These are phyloP conservation scores for Lasioglossum marginatum DNA, from an alignment of 2,888 invertebrate genomes.

Conservation along the genomic window DNA sequence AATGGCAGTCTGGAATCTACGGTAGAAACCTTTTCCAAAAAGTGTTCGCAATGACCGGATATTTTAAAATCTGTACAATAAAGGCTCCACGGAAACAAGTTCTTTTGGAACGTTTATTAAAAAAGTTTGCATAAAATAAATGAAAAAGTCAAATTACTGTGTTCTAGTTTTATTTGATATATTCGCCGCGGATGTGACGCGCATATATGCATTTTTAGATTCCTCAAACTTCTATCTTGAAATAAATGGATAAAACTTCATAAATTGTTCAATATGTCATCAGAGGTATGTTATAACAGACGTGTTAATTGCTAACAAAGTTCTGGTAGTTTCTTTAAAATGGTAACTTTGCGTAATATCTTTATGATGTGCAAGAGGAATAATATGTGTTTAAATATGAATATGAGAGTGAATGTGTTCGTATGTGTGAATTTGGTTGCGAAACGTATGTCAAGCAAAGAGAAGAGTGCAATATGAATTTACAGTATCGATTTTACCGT, in stretches of 20 bases:
- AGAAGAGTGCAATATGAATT: background rate
- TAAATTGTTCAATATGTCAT: background rate
- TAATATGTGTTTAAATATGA: background rate
- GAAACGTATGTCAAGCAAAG: background rate
- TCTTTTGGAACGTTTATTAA: background rate
- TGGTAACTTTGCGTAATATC: background rate
- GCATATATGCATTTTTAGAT: slow-evolving; percentile 6
- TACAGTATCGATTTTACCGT: background rate
- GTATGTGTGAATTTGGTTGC: background rate
- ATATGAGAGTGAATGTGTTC: background rate
- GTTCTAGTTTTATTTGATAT: background rate
- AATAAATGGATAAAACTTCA: background rate
- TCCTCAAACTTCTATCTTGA: background rate
- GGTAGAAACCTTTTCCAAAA: background rate
- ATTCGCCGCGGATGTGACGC: background rate
- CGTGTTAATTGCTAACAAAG: background rate
- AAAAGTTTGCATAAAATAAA: slow-evolving; percentile 1
- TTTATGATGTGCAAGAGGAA: background rate
- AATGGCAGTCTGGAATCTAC: background rate
- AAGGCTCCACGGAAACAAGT: background rate
- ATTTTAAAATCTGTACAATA: background rate
- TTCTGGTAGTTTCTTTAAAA: background rate
- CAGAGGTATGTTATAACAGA: background rate
- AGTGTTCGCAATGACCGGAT: background rate
- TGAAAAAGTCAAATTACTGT: background rate